Evolutionary conservation across 2,888 invertebrate genomes (phyloP).

Genomic region (Spodoptera littoralis): DNA sequence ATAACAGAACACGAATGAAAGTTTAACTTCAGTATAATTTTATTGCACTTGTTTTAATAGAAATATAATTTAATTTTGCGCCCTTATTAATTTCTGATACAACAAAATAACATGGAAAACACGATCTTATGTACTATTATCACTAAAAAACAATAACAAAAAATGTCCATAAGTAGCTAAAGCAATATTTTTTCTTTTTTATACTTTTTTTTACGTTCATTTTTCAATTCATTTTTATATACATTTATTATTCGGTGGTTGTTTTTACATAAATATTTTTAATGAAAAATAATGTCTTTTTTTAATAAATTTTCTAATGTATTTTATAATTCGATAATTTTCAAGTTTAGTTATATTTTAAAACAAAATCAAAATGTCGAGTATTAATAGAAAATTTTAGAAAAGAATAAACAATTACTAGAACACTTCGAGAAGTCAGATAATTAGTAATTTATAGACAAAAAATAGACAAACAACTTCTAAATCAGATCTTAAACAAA

Average conservation of each 20-base stretch:
- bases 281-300: constrained; percentile 58
- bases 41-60: constrained; percentile 40
- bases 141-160: constrained; percentile 61
- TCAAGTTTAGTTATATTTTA: constrained; percentile 14
- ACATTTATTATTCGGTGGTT: constrained; percentile 61
- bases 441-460: constrained; percentile 41
- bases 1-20: background rate
- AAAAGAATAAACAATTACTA: constrained; percentile 27
- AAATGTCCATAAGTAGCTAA: constrained; percentile 57
- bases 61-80: constrained; percentile 50
- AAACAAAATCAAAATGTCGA: constrained; percentile 37
- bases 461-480: constrained; percentile 38
- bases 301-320: constrained; percentile 13
- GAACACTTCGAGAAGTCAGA: constrained; percentile 40
- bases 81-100: constrained; percentile 45
- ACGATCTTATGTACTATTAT: constrained; percentile 56
- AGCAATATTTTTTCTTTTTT: constrained; percentile 43
- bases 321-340: constrained; percentile 31
- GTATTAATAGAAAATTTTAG: constrained; percentile 40
- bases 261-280: constrained; percentile 41
- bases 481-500: constrained; percentile 53
- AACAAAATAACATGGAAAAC: constrained; percentile 62
- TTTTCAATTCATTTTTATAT: constrained; percentile 50
- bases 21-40: constrained; percentile 29
- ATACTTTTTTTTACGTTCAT: constrained; percentile 40